phyloP scores from a whole-genome alignment of 2,113 vertebrate genomes.

The Anguilla rostrata region DNA sequence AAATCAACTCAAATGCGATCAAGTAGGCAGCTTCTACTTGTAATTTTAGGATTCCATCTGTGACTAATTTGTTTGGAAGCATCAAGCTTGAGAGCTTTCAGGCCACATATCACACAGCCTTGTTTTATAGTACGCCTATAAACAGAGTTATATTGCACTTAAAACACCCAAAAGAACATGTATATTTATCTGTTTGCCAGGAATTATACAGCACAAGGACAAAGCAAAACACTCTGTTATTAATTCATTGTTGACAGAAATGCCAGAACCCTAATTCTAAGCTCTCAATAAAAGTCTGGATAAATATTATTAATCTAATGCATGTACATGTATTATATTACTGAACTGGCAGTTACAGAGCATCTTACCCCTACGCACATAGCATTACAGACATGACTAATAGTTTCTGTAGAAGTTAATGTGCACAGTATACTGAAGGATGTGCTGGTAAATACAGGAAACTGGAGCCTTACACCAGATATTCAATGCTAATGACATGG shows the following conservation, averaged over 20 bases:
- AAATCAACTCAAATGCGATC: not conserved
- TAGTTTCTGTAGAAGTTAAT: not conserved
- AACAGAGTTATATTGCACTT: too few species aligned
- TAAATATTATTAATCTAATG: not conserved
- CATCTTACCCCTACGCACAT: not conserved
- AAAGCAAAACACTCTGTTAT: not conserved
- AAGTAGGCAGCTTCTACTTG: not conserved
- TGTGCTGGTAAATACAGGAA: not conserved
- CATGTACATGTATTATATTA: not conserved
- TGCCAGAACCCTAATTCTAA: too few species aligned
- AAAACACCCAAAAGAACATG: too few species aligned
- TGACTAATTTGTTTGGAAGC: not conserved
- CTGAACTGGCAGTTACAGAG: not conserved
- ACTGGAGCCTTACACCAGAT: not conserved
- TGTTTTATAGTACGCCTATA: too few species aligned
- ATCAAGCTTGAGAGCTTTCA: not conserved
- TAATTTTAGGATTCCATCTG: too few species aligned
- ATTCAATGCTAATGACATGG: slow-evolving; percentile 3
- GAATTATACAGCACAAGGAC: not conserved
- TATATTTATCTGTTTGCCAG: not conserved
- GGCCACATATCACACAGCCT: too few species aligned
- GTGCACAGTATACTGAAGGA: not conserved
- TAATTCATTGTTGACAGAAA: too few species aligned
- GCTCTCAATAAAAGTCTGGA: not conserved
- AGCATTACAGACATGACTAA: not conserved